These are phyloP conservation scores for Capricornis sumatraensis DNA, from an alignment of 2,113 vertebrate species.

Conservation along the genomic window DNA sequence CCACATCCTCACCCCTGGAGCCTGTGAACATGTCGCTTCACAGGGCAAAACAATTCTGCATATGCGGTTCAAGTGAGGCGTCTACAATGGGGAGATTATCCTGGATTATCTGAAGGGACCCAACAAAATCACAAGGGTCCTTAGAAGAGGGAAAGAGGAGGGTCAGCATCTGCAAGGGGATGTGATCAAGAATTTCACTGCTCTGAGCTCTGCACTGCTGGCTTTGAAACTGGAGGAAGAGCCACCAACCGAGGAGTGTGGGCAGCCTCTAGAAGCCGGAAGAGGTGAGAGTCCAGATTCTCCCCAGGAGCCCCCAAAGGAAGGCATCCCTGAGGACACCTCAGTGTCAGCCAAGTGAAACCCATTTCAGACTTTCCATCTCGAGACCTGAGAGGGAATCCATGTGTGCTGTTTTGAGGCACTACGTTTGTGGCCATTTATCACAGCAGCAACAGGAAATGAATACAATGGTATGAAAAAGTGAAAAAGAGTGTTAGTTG, in stretches of 20 bases:
- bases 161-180: background rate
- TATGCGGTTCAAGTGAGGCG: background rate
- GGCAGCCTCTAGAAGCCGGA: background rate
- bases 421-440: background rate
- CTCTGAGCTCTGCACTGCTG: background rate
- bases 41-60: background rate
- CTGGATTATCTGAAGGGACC: background rate
- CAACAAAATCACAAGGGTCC: background rate
- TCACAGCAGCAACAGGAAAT: background rate
- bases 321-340: background rate
- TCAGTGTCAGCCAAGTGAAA: background rate
- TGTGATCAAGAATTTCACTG: background rate
- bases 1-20: background rate
- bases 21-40: background rate
- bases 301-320: background rate
- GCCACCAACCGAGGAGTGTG: background rate
- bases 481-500: background rate
- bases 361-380: background rate
- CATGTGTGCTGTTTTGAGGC: background rate
- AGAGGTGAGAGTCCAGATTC: background rate
- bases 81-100: background rate
- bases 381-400: background rate
- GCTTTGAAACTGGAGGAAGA: background rate
- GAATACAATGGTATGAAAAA: background rate
- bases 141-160: background rate